Conservation (phyloP, 2,888 invertebrate genomes). For the Pyrrhia umbra region DNA sequence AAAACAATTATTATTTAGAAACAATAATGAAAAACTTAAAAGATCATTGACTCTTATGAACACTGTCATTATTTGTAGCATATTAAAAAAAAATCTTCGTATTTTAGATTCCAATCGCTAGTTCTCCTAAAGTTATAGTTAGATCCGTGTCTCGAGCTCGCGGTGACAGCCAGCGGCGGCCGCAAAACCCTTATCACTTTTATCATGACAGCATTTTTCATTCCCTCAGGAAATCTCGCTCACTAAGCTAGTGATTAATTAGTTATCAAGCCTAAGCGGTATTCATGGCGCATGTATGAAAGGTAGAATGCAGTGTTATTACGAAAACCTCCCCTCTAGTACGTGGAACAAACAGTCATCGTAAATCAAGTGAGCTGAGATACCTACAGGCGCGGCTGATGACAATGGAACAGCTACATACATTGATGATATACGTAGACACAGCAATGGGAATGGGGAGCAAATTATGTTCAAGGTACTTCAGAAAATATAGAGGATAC, state of each 20-base stretch:
- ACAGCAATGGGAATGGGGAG: not conserved
- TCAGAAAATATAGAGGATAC: not conserved
- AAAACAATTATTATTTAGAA: too few species aligned
- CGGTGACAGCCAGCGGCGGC: slow-evolving; percentile 63
- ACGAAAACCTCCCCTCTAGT: slow-evolving; percentile 19
- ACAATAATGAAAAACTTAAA: too few species aligned
- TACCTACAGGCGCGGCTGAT: slow-evolving; percentile 10
- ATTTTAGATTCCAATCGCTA: slow-evolving; percentile 32
- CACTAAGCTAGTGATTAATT: slow-evolving; percentile 84
- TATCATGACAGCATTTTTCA: slow-evolving; percentile 85
- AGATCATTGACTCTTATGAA: too few species aligned
- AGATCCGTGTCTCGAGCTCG: slow-evolving; percentile 50
- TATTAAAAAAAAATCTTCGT: too few species aligned
- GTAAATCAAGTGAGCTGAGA: slow-evolving; percentile 50
- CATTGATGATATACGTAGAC: not conserved
- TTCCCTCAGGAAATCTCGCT: slow-evolving; percentile 81
- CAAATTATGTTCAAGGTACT: not conserved
- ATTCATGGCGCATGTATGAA: slow-evolving; percentile 47
- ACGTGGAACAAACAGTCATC: slow-evolving; percentile 39
- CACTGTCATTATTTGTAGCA: too few species aligned
- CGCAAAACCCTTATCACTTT: slow-evolving; percentile 79
- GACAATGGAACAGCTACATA: slow-evolving; percentile 16
- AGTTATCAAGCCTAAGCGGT: slow-evolving; percentile 71
- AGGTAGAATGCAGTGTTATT: slow-evolving; percentile 52
- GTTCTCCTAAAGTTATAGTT: slow-evolving; percentile 46